Evolutionary conservation across 2,888 invertebrate species (phyloP), one percentile per base, ranked within the genome.

Genomic region (Acleris emargana): DNA sequence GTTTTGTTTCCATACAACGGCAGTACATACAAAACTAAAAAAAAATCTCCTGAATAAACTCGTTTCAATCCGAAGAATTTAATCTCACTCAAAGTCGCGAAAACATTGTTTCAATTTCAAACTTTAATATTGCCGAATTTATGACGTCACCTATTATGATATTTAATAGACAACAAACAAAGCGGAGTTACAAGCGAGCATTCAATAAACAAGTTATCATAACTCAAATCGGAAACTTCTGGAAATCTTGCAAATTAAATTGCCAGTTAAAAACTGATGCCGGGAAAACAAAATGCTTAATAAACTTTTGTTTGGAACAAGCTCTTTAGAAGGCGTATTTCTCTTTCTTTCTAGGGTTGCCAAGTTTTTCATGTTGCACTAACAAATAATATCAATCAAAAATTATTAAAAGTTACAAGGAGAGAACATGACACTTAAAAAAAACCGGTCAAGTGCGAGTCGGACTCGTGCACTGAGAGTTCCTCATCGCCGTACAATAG

Each of bases 141-240:
- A 7, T 51, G 28, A 54, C 50, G 50, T 45, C 20, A 59, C 28
- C 18, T 20, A 54, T 47, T 42, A 52, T 45, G 22, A 51, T 66
- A 57, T 55, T 60, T 57, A 47, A 61, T 57, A 55, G 57, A 43
- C 50, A 52, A n/a, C 51, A 50, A 66, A 61, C 60, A 57, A 61
- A 57, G 45, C 45, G 52, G n/a, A n/a, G 61, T 61, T 38, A 55
- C 57, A 66, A 66, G 55, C 57, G 18, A 52, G 52, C 51, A 66
- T 66, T 66, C 55, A 57, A 66, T 66, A 61, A 66, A 66, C 61
- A 66, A 66, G 60, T 66, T 66, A 66, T 66, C 38, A 66, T 66
- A 66, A 66, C 66, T 61, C 66, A 61, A 66, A 66, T 66, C 61
- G 61, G 47, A 57, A 66, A 61, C 66, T 66, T 61, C 61, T 66